Percentiles rank a stretch among this genome's conserved stretches.
phyloP scores from a whole-genome alignment of 92 coral and sea anemone species.

The Heliopora coerulea region DNA sequence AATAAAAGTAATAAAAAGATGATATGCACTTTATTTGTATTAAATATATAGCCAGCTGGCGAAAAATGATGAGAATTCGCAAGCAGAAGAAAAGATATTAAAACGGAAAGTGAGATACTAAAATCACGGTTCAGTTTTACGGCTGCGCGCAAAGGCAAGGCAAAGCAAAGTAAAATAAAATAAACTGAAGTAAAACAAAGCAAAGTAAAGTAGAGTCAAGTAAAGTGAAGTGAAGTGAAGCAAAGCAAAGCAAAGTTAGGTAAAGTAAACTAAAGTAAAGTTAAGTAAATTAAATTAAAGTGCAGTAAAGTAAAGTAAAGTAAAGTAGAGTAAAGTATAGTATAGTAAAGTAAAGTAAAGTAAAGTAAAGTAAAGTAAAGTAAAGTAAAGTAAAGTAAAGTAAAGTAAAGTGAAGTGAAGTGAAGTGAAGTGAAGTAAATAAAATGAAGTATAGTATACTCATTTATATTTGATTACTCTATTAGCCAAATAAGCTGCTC shows the following conservation, averaged over 20 bases:
- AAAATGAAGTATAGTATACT: too few species aligned
- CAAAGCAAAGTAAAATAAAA: neutral
- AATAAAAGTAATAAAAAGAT: too few species aligned
- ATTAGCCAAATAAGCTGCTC: too few species aligned
- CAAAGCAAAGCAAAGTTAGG: neutral
- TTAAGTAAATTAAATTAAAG: neutral
- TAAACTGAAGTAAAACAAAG: too few species aligned
- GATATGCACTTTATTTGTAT: too few species aligned
- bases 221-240: slow-evolving; percentile 2
- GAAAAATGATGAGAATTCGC: too few species aligned
- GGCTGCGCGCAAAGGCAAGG: too few species aligned
- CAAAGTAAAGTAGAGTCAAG: neutral
- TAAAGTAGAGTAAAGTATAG: neutral
- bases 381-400: slow-evolving; percentile 16
- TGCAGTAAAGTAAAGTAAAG: slow-evolving; percentile 1
- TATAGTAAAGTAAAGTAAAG: neutral
- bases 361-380: slow-evolving; percentile 16
- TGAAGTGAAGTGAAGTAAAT: slow-evolving; percentile 11
- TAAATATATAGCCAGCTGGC: too few species aligned
- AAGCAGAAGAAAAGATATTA: too few species aligned
- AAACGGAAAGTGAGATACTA: too few species aligned
- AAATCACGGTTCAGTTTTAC: too few species aligned
- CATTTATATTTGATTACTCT: too few species aligned
- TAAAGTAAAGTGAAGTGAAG: slow-evolving; percentile 17
- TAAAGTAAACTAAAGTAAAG: slow-evolving; percentile 3